Conservation (phyloP, 2,113 vertebrate species). For the Perccottus glenii region DNA sequence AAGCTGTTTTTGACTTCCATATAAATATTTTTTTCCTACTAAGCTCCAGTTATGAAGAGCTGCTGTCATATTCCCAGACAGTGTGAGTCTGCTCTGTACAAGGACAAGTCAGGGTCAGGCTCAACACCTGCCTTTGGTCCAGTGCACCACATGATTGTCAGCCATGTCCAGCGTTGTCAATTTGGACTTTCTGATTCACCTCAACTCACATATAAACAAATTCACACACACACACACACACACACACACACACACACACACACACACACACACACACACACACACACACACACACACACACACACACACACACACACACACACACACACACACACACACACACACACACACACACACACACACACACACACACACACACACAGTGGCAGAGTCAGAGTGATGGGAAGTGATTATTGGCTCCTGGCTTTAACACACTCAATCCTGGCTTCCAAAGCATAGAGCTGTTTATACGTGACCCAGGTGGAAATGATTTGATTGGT, state of each 20-base stretch:
- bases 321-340: conserved; percentile 14
- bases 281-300: conserved; percentile 5
- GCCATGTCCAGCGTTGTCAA: conserved; percentile 53
- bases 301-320: conserved; percentile 17
- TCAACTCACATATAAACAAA: background rate
- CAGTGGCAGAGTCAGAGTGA: background rate
- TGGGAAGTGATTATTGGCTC: conserved; percentile 42
- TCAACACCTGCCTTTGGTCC: conserved; percentile 65
- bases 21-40: background rate
- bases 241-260: conserved; percentile 14
- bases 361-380: conserved; percentile 17
- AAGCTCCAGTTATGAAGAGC: conserved; percentile 20
- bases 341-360: conserved; percentile 1
- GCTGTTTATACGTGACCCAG: conserved; percentile 50
- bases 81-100: conserved; percentile 16
- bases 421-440: conserved; percentile 46
- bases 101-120: conserved; percentile 59
- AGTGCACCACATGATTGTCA: conserved; percentile 70
- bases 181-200: conserved; percentile 50
- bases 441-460: conserved; percentile 36
- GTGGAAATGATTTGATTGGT: conserved; percentile 50
- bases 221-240: conserved; percentile 5
- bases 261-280: conserved; percentile 14
- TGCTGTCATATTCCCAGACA: conserved; percentile 38
- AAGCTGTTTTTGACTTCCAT: background rate